These are phyloP conservation scores for Metellina segmentata DNA, from an alignment of 2,888 invertebrate species.

Conservation along the genomic window DNA sequence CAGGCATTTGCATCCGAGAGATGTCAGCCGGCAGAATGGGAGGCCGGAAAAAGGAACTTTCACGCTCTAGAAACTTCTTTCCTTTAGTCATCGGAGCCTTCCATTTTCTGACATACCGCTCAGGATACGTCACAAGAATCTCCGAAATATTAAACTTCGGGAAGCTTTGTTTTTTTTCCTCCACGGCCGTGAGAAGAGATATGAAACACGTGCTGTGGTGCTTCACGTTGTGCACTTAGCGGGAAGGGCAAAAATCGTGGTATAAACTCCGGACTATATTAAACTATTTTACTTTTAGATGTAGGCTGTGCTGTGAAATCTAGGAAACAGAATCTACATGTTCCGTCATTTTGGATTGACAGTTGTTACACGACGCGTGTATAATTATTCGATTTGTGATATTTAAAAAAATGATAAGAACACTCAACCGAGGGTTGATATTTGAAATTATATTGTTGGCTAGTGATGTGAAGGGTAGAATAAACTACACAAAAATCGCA, in stretches of 20 bases:
- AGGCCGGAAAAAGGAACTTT: slow-evolving; percentile 25
- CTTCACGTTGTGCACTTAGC: not conserved
- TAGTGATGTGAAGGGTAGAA: too few species aligned
- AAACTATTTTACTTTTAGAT: slow-evolving; percentile 12
- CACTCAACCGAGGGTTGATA: too few species aligned
- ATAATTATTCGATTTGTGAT: too few species aligned
- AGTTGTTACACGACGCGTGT: not conserved
- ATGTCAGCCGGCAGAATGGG: slow-evolving; percentile 17
- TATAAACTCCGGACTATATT: not conserved
- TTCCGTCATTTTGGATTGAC: not conserved
- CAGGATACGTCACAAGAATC: slow-evolving; percentile 1
- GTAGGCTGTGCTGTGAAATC: not conserved
- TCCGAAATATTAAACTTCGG: slow-evolving; percentile 53
- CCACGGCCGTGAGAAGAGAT: not conserved
- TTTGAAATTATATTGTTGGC: too few species aligned
- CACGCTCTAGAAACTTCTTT: slow-evolving; percentile 41
- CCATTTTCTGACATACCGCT: slow-evolving; percentile 34
- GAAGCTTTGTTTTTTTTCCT: slow-evolving; percentile 14
- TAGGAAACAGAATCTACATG: not conserved
- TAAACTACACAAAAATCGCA: too few species aligned
- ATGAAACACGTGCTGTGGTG: not conserved
- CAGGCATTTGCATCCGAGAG: slow-evolving; percentile 57
- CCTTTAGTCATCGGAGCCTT: slow-evolving; percentile 27
- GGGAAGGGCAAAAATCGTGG: too few species aligned
- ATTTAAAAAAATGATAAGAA: too few species aligned